Evolutionary conservation across 2,797 vertebrate species (phyloP).

Genomic region (Semaprochilodus insignis): DNA sequence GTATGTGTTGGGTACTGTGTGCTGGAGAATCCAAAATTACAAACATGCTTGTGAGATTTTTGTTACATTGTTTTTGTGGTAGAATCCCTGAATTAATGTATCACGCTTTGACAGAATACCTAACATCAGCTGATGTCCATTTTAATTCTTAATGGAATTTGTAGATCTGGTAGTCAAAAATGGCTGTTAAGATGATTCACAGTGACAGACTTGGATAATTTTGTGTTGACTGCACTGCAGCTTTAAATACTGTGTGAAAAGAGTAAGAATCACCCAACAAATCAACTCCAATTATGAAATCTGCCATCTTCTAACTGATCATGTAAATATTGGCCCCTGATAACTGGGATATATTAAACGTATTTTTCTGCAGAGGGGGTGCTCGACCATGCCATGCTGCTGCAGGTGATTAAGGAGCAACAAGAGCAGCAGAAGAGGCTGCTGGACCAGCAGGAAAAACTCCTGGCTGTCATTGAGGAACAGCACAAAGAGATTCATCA

Average conservation of each 20-base stretch:
- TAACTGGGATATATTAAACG: neutral
- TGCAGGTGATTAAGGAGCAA: conserved; percentile 96
- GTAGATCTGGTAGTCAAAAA: neutral
- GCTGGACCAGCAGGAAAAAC: conserved; percentile 95
- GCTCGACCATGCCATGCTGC: conserved; percentile 88
- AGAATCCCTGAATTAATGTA: neutral
- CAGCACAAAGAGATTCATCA: conserved; percentile 99
- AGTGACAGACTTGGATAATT: neutral
- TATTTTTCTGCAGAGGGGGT: conserved; percentile 80
- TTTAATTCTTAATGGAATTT: neutral
- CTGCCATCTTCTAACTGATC: neutral
- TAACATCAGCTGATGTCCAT: neutral
- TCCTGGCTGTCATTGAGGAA: conserved; percentile 93
- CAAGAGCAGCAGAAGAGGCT: conserved; percentile 96
- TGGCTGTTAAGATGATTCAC: neutral
- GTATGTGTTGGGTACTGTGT: neutral
- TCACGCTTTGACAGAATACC: neutral
- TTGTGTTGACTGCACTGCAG: neutral
- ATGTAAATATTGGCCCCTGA: conserved; percentile 1
- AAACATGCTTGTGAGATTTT: neutral
- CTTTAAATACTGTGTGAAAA: neutral
- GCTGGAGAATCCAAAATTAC: neutral
- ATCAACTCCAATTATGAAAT: neutral
- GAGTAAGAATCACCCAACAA: neutral
- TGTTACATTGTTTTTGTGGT: neutral